Conservation (phyloP, 2,888 invertebrate genomes). For the Carpatolechia fugitivella region DNA sequence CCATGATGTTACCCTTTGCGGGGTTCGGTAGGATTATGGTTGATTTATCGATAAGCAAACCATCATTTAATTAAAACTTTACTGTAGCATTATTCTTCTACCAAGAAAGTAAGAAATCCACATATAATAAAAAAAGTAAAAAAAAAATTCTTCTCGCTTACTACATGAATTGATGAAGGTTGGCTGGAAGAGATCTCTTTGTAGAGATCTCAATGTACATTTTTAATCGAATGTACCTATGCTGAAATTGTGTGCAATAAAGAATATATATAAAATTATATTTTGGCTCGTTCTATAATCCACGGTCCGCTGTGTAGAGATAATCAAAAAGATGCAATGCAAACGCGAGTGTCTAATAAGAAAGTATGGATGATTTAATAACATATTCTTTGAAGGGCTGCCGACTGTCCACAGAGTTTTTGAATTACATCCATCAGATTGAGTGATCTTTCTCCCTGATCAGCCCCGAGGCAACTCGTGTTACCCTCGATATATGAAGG, state of each 20-base stretch:
- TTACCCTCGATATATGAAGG: conserved; percentile 63
- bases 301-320: background rate
- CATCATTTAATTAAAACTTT: no score
- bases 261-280: no score
- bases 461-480: conserved; percentile 48
- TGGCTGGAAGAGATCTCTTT: no score
- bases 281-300: background rate
- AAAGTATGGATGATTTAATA: background rate
- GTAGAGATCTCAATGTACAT: no score
- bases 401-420: conserved; percentile 22
- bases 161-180: no score
- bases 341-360: background rate
- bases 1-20: no score
- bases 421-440: conserved; percentile 45
- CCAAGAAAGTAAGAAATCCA: background rate
- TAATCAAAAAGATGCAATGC: background rate
- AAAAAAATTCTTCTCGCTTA: no score
- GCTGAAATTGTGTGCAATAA: no score
- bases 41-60: no score
- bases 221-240: no score
- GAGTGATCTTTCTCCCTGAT: conserved; percentile 51
- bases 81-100: background rate
- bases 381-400: conserved; percentile 16
- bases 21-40: no score
- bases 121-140: no score